phyloP scores from a whole-genome alignment of 2,113 vertebrate species.

The Xenopus laevis region DNA sequence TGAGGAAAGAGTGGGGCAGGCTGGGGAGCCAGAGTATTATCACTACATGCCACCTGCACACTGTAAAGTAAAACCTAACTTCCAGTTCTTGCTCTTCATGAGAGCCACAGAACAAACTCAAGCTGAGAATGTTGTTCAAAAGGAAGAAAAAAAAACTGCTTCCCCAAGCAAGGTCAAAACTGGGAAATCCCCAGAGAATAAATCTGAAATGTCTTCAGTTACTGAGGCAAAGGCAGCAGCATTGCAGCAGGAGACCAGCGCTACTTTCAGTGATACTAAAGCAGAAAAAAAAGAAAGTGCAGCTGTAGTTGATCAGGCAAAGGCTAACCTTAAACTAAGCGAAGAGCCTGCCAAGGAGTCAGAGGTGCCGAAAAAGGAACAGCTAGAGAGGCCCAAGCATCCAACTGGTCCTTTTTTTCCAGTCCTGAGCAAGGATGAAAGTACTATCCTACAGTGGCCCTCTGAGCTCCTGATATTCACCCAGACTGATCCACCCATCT shows the following conservation, averaged over 20 bases:
- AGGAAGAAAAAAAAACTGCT: slow-evolving; percentile 59
- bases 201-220: slow-evolving; percentile 49
- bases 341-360: slow-evolving; percentile 52
- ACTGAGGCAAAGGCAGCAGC: slow-evolving; percentile 20
- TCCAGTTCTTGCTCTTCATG: slow-evolving; percentile 97
- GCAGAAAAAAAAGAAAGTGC: slow-evolving; percentile 47
- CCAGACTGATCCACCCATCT: slow-evolving; percentile 84
- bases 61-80: slow-evolving; percentile 94
- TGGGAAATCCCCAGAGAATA: slow-evolving; percentile 61
- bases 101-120: slow-evolving; percentile 86
- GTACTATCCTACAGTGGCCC: slow-evolving; percentile 95
- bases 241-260: slow-evolving; percentile 55
- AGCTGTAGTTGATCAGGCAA: slow-evolving; percentile 14
- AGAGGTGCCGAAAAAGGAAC: slow-evolving; percentile 54
- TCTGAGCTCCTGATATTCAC: slow-evolving; percentile 94
- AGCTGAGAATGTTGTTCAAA: slow-evolving; percentile 55
- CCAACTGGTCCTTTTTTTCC: slow-evolving; percentile 87
- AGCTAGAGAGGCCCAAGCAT: slow-evolving; percentile 74
- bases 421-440: slow-evolving; percentile 94
- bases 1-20: slow-evolving; percentile 78
- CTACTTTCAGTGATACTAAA: slow-evolving; percentile 42
- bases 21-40: slow-evolving; percentile 89
- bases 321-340: slow-evolving; percentile 28
- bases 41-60: slow-evolving; percentile 95
- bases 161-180: slow-evolving; percentile 58